phyloP scores from a whole-genome alignment of 1,140 invertebrate genomes.

The Holcopasites calliopsidis region DNA sequence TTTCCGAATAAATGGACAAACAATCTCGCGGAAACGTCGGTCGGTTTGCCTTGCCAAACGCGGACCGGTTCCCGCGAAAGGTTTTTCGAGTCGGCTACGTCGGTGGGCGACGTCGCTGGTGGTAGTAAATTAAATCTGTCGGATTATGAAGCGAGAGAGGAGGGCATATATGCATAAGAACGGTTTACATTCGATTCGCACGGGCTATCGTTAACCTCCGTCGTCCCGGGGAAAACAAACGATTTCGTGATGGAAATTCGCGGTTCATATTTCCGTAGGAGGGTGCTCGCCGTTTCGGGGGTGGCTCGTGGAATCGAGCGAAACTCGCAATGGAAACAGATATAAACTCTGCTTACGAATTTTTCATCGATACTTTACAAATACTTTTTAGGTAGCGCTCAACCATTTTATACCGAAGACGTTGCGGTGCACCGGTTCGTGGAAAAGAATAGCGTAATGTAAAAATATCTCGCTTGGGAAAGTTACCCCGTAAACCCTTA shows the following conservation, averaged over 20 bases:
- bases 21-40: not conserved
- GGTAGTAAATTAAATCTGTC: constrained; percentile 58
- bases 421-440: not conserved
- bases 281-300: not conserved
- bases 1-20: constrained; percentile 7
- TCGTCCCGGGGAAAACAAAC: constrained; percentile 40
- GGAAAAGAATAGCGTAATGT: not conserved
- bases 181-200: constrained; percentile 62
- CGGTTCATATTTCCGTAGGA: constrained; percentile 47
- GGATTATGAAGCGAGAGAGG: constrained; percentile 51
- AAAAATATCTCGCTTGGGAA: constrained; percentile 19
- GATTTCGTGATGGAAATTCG: constrained; percentile 63
- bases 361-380: not conserved
- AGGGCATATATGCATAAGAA: constrained; percentile 56
- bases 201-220: constrained; percentile 53
- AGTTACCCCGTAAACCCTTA: constrained; percentile 28
- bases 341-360: not conserved
- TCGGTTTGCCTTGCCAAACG: not conserved
- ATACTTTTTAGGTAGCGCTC: too few relatives aligned
- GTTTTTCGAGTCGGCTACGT: constrained; percentile 28
- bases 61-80: not conserved
- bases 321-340: not conserved
- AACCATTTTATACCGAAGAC: too few relatives aligned
- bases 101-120: constrained; percentile 6
- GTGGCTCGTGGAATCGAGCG: not conserved